Base-by-base conservation (phyloP, 2,888 invertebrate genomes). In the Reticulitermes lucifugus region DNA sequence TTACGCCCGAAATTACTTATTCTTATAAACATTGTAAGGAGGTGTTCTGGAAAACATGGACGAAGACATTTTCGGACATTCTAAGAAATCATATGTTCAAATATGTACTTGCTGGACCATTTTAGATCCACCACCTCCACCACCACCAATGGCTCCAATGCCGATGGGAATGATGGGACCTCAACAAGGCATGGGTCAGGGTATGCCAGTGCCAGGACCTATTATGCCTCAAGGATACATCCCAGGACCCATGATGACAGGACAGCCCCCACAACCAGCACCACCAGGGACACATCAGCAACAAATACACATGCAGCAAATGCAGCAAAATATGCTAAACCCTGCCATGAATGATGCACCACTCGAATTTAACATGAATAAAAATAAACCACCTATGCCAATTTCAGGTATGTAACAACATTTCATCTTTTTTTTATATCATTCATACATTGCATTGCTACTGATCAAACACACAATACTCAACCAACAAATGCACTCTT, bases 321-420 rank as follows among this genome's bases (percentile, higher is more conserved):
- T 86, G 85, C 86, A 86, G 25, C 86, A 86, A 46, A 86, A 77
- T 51, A 86, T 86, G 85, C 85, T 88, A 25, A 89, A 89, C 85
- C 89, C 93, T n/a, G 92, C 92, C 1, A 91, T 93, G 89, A 94
- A 93, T 87, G 94, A 94, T 88, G 92, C 91, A 41, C 94, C 94
- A 0, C 89, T 94, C 79, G 94, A 94, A 88, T 95, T 94, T 89
- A 94, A 93, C 88, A 92, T 91, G 70, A 93, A 92, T 88, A 94
- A 94, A 89, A 93, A 92, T 89, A 94, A 93, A 89, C 93, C 92
- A 83, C 92, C 93, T 46, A 92, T 94, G 88, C 92, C 93, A 29
- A 89, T 92, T 22, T 46, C 84, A 79, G 86, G 87, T 85, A 77
- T 12, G 59, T 83, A 59, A 35, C 18, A 60, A 25, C 21, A 12